Evolutionary conservation across 1,140 invertebrate genomes (phyloP), one percentile per base, ranked within the genome.

Genomic region (Elymnias hypermnestra): DNA sequence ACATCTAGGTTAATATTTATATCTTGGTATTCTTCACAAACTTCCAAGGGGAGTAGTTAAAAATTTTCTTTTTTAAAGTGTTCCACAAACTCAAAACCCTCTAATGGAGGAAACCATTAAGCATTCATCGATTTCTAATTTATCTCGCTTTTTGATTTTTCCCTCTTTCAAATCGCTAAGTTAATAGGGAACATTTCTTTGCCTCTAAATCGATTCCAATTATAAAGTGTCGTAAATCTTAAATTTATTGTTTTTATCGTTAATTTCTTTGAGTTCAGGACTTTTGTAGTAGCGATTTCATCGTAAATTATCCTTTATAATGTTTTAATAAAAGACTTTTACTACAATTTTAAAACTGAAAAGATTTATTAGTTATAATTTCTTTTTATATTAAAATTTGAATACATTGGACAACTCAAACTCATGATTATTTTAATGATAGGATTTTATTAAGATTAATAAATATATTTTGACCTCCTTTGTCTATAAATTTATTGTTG

Each of bases 81-180:
- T 65, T 73, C 57, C 42, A 60, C 54, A 69, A 76, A 72, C 72
- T 77, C 69, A 70, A 74, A 77, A 75, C 66, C 68, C 59, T 66
- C 74, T 83, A 83, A 83, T 83, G 78, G 75, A 62, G 54, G 50
- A 39, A 68, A 55, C 75, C 75, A 83, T 83, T 83, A 83, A 68
- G 64, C 74, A 79, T 73, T 72, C 73, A 79, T 83, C 64, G 78
- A 79, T 72, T 74, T 63, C 67, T 70, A 79, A 83, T 83, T 78
- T 76, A 76, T 79, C 75, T 75, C 72, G 68, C 68, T 70, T 73
- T 60, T 70, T 60, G 68, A 74, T 74, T 73, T 76, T 73, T 72
- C 63, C 69, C 70, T 62, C 62, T 69, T 67, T 69, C 44, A 39
- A 72, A 72, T 71, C 64, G 66, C 52, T 49, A 67, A 74, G 54